phyloP scores from a whole-genome alignment of 1,140 invertebrate genomes.

The Hylaeus volcanicus region DNA sequence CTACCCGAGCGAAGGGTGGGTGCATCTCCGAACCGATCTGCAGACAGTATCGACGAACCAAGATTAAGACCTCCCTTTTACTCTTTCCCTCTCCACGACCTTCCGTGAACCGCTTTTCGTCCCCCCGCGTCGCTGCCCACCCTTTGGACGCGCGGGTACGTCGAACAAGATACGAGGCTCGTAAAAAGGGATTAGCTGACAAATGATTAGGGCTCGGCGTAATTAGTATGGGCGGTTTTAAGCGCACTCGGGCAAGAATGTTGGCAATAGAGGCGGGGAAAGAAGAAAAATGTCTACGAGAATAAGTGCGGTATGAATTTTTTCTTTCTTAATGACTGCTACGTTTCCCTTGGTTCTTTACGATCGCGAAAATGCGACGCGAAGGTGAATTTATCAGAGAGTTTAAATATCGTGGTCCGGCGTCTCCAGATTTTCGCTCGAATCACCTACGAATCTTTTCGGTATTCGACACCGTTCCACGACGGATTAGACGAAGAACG shows the following conservation, averaged over 20 bases:
- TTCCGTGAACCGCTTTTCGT: neutral
- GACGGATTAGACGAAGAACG: no score
- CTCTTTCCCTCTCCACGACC: neutral
- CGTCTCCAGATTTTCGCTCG: no score
- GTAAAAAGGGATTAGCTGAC: slow-evolving; percentile 13
- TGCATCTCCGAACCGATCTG: slow-evolving; percentile 18
- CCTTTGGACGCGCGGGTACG: neutral
- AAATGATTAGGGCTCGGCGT: neutral
- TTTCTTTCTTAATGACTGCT: no score
- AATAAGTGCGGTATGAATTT: no score
- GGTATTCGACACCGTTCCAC: no score
- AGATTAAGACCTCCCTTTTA: slow-evolving; percentile 20
- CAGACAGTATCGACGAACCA: neutral
- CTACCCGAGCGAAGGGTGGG: slow-evolving; percentile 26
- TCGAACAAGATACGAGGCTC: neutral
- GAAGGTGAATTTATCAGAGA: no score
- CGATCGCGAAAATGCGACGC: no score
- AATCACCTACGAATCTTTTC: no score
- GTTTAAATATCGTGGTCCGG: no score
- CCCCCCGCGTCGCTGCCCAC: neutral
- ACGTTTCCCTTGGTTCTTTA: no score
- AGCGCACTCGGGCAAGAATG: neutral
- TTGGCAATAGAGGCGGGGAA: neutral
- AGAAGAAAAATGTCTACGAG: no score
- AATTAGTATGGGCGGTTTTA: slow-evolving; percentile 13